phyloP scores from a whole-genome alignment of 2,113 vertebrate species.

The Poecile atricapillus region DNA sequence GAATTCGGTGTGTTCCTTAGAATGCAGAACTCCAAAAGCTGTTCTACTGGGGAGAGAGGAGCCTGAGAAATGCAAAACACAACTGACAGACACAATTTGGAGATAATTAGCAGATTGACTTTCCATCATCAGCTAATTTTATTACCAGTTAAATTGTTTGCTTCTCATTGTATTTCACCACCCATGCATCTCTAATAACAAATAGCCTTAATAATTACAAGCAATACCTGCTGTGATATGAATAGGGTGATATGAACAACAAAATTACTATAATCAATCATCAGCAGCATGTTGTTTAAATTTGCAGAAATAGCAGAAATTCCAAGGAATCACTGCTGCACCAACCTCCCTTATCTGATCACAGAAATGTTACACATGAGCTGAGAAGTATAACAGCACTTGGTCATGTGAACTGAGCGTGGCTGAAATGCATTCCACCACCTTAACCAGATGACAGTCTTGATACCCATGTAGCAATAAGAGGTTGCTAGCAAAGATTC shows the following conservation, averaged over 20 bases:
- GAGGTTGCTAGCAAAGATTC: neutral
- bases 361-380: neutral
- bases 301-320: neutral
- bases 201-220: constrained; percentile 55
- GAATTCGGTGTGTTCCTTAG: neutral
- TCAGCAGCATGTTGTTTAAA: neutral
- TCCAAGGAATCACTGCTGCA: neutral
- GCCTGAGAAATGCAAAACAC: neutral
- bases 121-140: constrained; percentile 45
- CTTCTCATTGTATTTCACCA: constrained; percentile 21
- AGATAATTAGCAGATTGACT: constrained; percentile 35
- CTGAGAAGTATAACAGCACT: neutral
- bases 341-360: neutral
- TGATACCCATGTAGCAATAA: neutral
- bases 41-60: neutral
- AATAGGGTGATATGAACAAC: constrained; percentile 32
- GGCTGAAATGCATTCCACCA: neutral
- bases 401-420: neutral
- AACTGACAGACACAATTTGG: neutral
- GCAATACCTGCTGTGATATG: constrained; percentile 50
- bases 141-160: constrained; percentile 36
- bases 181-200: constrained; percentile 37
- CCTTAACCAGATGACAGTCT: neutral
- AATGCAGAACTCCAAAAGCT: neutral
- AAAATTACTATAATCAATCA: constrained; percentile 56